These are phyloP conservation scores for Leucozona laternaria DNA, from an alignment of 2,888 invertebrate genomes.

Conservation along the genomic window DNA sequence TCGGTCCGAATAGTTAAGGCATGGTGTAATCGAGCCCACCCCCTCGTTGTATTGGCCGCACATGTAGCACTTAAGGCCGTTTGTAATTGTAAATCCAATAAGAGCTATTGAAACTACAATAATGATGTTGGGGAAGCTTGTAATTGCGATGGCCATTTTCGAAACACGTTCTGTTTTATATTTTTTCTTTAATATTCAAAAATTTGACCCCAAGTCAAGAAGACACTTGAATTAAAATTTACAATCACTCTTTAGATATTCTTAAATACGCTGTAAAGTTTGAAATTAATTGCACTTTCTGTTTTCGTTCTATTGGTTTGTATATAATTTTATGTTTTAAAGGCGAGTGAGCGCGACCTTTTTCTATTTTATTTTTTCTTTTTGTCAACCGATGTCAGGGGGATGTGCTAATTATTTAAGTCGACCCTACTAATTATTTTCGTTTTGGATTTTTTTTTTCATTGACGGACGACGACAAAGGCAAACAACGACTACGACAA, in stretches of 20 bases:
- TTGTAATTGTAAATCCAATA: constrained; percentile 80
- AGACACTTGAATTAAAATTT: constrained; percentile 22
- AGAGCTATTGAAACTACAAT: constrained; percentile 79
- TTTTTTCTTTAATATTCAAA: not conserved
- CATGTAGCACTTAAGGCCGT: constrained; percentile 87
- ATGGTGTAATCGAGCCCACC: constrained; percentile 93
- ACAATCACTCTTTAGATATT: constrained; percentile 29
- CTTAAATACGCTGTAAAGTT: constrained; percentile 7
- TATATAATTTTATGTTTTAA: constrained; percentile 20
- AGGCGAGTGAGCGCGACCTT: constrained; percentile 36
- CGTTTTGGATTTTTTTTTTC: constrained; percentile 51
- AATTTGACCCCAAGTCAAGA: constrained; percentile 1
- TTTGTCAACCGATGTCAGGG: constrained; percentile 51
- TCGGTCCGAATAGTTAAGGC: constrained; percentile 88
- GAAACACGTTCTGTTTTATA: not conserved
- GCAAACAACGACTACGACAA: not conserved
- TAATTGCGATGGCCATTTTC: constrained; percentile 71
- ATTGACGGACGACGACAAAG: constrained; percentile 35
- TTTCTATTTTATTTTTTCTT: constrained; percentile 20
- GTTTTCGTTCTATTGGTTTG: constrained; percentile 26
- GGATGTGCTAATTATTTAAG: constrained; percentile 71
- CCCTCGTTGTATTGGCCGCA: constrained; percentile 94
- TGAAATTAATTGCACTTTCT: constrained; percentile 65
- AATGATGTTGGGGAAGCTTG: constrained; percentile 77
- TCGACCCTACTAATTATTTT: constrained; percentile 59